Evolutionary conservation across 2,888 invertebrate genomes (phyloP).

Genomic region (Xylocampa areola): DNA sequence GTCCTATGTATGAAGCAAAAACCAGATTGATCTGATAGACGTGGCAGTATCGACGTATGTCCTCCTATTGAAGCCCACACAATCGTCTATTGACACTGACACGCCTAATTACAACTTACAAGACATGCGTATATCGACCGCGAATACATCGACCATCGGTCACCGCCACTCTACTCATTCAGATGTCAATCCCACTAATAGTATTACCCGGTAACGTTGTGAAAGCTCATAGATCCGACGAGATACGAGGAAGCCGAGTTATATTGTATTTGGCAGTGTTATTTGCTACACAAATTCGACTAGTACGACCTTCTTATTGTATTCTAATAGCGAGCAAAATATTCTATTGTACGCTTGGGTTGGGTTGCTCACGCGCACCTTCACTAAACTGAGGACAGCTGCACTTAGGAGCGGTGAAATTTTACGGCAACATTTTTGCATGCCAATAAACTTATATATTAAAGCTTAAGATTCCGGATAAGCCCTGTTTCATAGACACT

Average conservation of each 20-base stretch:
- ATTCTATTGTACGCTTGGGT: conserved; percentile 73
- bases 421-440: conserved; percentile 36
- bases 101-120: conserved; percentile 82
- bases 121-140: conserved; percentile 62
- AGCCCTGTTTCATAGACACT: too few relatives aligned
- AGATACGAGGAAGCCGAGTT: conserved; percentile 16
- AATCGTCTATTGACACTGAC: conserved; percentile 76
- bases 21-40: conserved; percentile 48
- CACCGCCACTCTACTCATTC: conserved; percentile 71
- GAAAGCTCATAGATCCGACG: conserved; percentile 41
- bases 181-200: conserved; percentile 76
- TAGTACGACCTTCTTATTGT: conserved; percentile 80
- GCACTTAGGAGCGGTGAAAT: conserved; percentile 48
- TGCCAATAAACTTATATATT: conserved; percentile 3
- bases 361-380: conserved; percentile 65
- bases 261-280: conserved; percentile 46
- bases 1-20: conserved; percentile 51
- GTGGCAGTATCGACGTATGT: conserved; percentile 57
- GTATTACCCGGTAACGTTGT: conserved; percentile 53
- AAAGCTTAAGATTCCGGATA: not conserved
- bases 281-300: conserved; percentile 68
- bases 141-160: conserved; percentile 54
- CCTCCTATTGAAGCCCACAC: conserved; percentile 68
- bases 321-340: conserved; percentile 80
- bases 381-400: conserved; percentile 50